phyloP scores from a whole-genome alignment of 2,113 vertebrate genomes.

The Notothenia coriiceps region DNA sequence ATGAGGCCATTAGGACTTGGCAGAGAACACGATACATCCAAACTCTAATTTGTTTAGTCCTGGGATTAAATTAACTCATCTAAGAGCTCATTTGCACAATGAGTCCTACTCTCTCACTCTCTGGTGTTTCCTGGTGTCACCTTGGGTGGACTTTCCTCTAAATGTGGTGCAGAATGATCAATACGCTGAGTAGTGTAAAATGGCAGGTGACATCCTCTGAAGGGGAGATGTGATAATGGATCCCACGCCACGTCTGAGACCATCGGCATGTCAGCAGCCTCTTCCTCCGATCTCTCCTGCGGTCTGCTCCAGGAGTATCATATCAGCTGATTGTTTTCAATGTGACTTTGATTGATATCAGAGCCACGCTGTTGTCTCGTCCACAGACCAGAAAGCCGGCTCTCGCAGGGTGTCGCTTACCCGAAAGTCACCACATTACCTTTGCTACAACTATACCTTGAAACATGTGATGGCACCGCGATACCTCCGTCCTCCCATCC shows the following conservation, averaged over 20 bases:
- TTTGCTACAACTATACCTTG: constrained; percentile 40
- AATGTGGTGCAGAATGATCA: constrained; percentile 78
- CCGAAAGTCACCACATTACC: constrained; percentile 51
- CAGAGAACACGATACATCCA: constrained; percentile 72
- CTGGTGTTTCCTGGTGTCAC: constrained; percentile 71
- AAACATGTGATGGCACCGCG: constrained; percentile 48
- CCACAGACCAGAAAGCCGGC: constrained; percentile 57
- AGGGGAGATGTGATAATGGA: constrained; percentile 74
- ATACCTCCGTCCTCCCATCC: constrained; percentile 24
- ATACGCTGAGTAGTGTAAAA: constrained; percentile 73
- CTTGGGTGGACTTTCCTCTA: constrained; percentile 75
- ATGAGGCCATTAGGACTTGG: constrained; percentile 79
- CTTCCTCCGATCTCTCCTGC: constrained; percentile 60
- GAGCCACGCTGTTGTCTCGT: constrained; percentile 60
- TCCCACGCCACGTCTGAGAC: constrained; percentile 55
- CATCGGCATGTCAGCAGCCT: constrained; percentile 46
- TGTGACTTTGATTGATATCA: constrained; percentile 84
- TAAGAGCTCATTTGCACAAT: constrained; percentile 75
- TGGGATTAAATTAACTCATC: constrained; percentile 81
- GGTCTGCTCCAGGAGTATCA: constrained; percentile 63
- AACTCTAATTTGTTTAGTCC: constrained; percentile 78
- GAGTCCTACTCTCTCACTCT: constrained; percentile 26
- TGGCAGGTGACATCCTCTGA: constrained; percentile 80
- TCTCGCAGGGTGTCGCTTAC: constrained; percentile 59
- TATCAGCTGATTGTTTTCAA: constrained; percentile 80